A percentile compares a stretch with the other conserved stretches of the same genome.
These are phyloP conservation scores for Zosterops pallidus DNA, from an alignment of 2,113 vertebrate genomes.

Conservation along the genomic window DNA sequence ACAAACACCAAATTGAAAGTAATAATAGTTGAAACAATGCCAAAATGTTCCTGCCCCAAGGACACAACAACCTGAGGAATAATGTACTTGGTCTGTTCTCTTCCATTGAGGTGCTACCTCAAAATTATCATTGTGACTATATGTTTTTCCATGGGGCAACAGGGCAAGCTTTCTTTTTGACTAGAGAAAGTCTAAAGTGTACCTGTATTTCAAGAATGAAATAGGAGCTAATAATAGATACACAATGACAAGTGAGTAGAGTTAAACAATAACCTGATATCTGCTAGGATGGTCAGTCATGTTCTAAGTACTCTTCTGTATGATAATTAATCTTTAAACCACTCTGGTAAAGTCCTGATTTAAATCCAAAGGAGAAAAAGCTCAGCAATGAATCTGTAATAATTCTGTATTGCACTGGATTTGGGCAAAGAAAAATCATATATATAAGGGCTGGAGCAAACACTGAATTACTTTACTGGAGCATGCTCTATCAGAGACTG, in stretches of 20 bases:
- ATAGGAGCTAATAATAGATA: slow-evolving; percentile 6
- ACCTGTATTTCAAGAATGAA: background rate
- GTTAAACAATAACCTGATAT: slow-evolving; percentile 28
- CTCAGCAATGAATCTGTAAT: background rate
- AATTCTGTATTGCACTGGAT: background rate
- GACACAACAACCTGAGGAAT: background rate
- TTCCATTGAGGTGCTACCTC: background rate
- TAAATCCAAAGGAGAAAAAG: background rate
- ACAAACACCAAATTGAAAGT: background rate
- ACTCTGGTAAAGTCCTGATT: background rate
- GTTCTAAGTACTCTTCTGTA: background rate
- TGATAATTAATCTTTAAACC: background rate
- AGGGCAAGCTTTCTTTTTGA: background rate
- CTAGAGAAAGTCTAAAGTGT: background rate
- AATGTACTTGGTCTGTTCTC: background rate
- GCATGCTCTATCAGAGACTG: background rate
- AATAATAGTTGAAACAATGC: background rate
- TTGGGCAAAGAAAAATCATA: slow-evolving; percentile 1
- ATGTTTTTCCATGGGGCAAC: background rate
- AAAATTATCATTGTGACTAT: background rate
- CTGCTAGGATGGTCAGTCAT: slow-evolving; percentile 12
- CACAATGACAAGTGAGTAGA: background rate
- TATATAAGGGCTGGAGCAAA: background rate
- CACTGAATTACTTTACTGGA: background rate
- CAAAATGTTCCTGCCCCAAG: background rate